Percentiles rank a stretch among this genome's conserved stretches.
These are phyloP conservation scores for Sorex fumeus DNA, from an alignment of 2,113 vertebrate species.

Conservation along the genomic window DNA sequence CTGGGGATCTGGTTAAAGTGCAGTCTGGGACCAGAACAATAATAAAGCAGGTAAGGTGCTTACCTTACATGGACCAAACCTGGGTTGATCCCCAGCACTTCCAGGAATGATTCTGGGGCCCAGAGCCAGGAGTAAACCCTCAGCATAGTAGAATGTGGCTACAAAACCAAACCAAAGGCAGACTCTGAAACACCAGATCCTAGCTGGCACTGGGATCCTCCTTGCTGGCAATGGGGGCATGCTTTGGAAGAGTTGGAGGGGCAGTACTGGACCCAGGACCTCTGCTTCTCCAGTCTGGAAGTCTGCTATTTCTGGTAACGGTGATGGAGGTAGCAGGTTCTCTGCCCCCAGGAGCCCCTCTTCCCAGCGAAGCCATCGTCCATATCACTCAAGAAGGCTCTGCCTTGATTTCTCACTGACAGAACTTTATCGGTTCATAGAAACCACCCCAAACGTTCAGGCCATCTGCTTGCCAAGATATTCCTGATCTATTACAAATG, in stretches of 20 bases:
- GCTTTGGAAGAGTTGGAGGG: background rate
- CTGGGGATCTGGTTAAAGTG: background rate
- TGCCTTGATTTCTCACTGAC: constrained; percentile 57
- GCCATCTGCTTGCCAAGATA: constrained; percentile 34
- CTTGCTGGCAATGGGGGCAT: too few species aligned
- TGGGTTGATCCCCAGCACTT: too few species aligned
- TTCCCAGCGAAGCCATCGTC: background rate
- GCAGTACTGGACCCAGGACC: background rate
- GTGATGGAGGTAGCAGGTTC: background rate
- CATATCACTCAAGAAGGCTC: background rate
- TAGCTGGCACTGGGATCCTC: background rate
- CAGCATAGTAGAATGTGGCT: too few species aligned
- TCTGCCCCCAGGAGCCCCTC: background rate
- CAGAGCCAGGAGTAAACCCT: too few species aligned
- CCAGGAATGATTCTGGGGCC: too few species aligned
- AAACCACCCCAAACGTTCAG: background rate
- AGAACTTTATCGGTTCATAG: constrained; percentile 46
- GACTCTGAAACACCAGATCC: background rate
- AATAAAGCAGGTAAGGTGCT: too few species aligned
- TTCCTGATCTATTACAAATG: constrained; percentile 68
- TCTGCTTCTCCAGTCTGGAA: background rate
- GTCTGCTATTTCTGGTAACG: constrained; percentile 10
- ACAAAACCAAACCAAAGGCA: background rate
- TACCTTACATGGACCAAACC: too few species aligned
- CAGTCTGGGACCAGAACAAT: background rate